Base-by-base conservation (phyloP, 2,888 invertebrate genomes). In the Agrotis segetum region DNA sequence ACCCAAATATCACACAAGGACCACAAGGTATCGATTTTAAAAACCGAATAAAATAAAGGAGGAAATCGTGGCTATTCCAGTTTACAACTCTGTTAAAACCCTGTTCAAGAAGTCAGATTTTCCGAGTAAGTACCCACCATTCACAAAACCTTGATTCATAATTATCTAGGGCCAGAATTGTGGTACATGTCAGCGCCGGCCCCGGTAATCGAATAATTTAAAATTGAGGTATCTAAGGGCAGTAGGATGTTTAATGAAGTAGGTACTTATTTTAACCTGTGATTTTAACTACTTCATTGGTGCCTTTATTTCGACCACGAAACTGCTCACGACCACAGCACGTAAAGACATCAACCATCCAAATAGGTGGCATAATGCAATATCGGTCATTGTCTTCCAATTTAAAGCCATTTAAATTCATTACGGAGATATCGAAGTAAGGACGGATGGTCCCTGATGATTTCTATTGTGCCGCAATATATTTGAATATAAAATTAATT, bases 331-430 rank as follows among this genome's bases (percentile, higher is more conserved):
- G 40, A 40, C 11, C 40, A 77, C 16, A 34, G 29, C n/a, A 34
- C 24, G 9, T 58, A 24, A 58, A 59, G 4, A 7, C 19, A 46
- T 40, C 17, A 13, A 44, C 7, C 24, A 19, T 21, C 34, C 34
- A 78, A n/a, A n/a, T 21, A 46, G 34, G 50, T 58, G 46, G 47
- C 21, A 34, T 50, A 34, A 49, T 61, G 82, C 40, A 65, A 59
- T 71, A 70, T 52, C 16, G n/a, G 50, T 34, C 29, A 78, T 79
- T 73, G 72, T 44, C 17, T 29, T 19, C 71, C 62, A 77, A 73
- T 70, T 77, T 63, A 79, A 73, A 63, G 24, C 64, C 34, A 78
- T 78, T 81, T 81, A 81, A 71, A 81, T 79, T 81, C 78, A 71
- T 21, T 52, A 62, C 65, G 62, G 53, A 64, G 60, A 64, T 63